These are phyloP conservation scores for Cirrhinus mrigala DNA, from an alignment of 2,797 vertebrate genomes.

Conservation along the genomic window DNA sequence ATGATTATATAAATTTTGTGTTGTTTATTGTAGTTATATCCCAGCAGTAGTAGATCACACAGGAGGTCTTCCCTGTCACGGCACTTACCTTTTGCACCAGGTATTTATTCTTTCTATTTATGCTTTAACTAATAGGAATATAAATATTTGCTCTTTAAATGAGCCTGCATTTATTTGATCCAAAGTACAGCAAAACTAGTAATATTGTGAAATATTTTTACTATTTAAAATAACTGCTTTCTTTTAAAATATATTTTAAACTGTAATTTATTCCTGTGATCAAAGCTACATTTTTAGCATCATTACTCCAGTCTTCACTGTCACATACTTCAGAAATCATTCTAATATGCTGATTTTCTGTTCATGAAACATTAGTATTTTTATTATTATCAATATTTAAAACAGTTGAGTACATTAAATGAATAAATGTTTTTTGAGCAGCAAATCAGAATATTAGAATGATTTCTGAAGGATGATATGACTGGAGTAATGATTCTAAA, in stretches of 20 bases:
- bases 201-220: neutral
- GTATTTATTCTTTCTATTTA: slow-evolving; percentile 69
- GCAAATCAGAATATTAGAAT: no score
- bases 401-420: neutral
- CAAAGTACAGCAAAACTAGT: neutral
- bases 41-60: slow-evolving; percentile 98
- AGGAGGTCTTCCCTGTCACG: slow-evolving; percentile 91
- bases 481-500: no score
- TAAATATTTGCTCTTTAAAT: neutral
- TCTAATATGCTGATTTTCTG: neutral
- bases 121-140: neutral
- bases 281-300: neutral
- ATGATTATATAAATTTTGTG: neutral
- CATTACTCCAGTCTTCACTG: neutral
- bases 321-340: neutral
- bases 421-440: no score
- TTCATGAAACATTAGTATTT: no score
- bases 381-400: neutral
- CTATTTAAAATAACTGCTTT: neutral
- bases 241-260: neutral
- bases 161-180: neutral
- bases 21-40: slow-evolving; percentile 87
- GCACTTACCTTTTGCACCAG: slow-evolving; percentile 98
- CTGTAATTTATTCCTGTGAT: neutral
- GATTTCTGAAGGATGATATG: no score